phyloP scores from a whole-genome alignment of 2,797 vertebrate genomes.

The Malacoraja senta region DNA sequence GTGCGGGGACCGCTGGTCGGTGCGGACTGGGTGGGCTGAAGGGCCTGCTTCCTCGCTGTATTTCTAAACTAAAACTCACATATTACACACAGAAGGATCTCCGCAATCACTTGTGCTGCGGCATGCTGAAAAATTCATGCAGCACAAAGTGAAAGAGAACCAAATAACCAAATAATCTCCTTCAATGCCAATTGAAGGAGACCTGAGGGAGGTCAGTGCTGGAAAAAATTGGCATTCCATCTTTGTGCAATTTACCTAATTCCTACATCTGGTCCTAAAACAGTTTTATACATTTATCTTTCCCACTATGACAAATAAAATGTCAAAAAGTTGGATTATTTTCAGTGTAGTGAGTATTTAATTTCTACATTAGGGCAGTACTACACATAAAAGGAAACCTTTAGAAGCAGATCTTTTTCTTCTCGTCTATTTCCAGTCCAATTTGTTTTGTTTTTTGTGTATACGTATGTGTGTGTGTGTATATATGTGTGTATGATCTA shows the following conservation, averaged over 20 bases:
- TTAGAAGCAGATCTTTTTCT: background rate
- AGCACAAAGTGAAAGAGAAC: slow-evolving; percentile 1
- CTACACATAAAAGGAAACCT: background rate
- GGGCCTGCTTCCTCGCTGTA: too few species aligned
- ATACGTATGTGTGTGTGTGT: too few species aligned
- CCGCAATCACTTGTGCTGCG: background rate
- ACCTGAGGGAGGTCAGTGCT: background rate
- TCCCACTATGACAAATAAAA: background rate
- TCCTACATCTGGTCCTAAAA: background rate
- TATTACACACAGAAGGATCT: background rate
- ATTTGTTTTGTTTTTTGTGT: background rate
- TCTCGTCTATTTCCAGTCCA: background rate
- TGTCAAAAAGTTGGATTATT: background rate
- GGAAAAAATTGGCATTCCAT: background rate
- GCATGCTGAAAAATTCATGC: background rate
- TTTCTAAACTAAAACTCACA: too few species aligned
- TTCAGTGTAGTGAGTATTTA: background rate
- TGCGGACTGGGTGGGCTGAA: too few species aligned
- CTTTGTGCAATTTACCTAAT: background rate
- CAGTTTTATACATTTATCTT: background rate
- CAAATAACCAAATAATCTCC: background rate
- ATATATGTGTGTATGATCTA: too few species aligned
- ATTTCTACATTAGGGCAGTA: background rate
- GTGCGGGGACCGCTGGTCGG: too few species aligned
- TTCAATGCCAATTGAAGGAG: background rate